phyloP scores from a whole-genome alignment of 64 coral and sea anemone species.

The Orbicella faveolata region DNA sequence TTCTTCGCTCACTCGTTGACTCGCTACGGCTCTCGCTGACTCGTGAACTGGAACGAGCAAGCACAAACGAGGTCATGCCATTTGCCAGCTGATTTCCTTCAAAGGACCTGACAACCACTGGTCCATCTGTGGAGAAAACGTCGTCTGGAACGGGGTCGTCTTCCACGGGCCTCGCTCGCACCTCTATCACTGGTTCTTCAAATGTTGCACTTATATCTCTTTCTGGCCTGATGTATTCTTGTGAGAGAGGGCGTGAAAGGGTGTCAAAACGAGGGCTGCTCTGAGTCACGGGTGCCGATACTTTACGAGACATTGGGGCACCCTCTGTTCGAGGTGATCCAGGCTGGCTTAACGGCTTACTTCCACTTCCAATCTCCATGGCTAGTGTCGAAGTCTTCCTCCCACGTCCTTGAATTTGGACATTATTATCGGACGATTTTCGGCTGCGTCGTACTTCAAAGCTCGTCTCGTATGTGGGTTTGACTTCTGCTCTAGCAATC shows the following conservation, averaged over 20 bases:
- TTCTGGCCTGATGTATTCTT: neutral
- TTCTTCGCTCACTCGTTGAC: neutral
- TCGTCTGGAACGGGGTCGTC: conserved; percentile 1
- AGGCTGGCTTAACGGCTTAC: neutral
- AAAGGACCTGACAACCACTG: neutral
- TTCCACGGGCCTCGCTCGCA: conserved; percentile 12
- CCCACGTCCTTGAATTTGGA: conserved; percentile 16
- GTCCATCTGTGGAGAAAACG: neutral
- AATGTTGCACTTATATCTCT: conserved; percentile 2
- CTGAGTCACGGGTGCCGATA: neutral
- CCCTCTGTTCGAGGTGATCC: neutral
- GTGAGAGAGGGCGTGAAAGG: neutral
- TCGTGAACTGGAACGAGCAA: neutral
- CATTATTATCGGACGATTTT: neutral
- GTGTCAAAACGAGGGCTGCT: neutral
- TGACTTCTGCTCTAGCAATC: conserved; percentile 27
- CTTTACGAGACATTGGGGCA: neutral
- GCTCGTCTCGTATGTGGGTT: conserved; percentile 37
- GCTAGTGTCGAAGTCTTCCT: conserved; percentile 30
- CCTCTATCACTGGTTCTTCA: conserved; percentile 44
- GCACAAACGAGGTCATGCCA: conserved; percentile 2
- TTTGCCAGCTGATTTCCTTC: neutral
- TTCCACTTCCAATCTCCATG: conserved; percentile 15
- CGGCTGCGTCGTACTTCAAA: conserved; percentile 55
- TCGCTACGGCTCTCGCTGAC: neutral